phyloP scores from a whole-genome alignment of 2,113 vertebrate genomes.

The Rhineura floridana region DNA sequence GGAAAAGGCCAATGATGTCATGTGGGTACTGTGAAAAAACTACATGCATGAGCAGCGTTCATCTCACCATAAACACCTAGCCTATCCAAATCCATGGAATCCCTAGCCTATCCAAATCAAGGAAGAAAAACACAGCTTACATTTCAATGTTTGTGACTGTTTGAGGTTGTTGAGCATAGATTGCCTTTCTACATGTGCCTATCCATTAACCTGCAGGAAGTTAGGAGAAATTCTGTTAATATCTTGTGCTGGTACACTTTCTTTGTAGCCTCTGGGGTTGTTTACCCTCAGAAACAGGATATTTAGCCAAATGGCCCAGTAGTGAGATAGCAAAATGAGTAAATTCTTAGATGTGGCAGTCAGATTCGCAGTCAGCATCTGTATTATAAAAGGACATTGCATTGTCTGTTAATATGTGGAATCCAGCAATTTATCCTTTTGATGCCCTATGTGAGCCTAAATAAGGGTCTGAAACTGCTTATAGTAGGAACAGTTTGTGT shows the following conservation, averaged over 20 bases:
- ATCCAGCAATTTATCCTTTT: no score
- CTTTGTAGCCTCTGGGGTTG: background rate
- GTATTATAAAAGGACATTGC: no score
- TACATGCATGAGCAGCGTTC: no score
- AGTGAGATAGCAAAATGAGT: constrained; percentile 16
- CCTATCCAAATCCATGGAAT: no score
- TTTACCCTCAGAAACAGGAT: constrained; percentile 46
- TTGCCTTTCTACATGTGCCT: background rate
- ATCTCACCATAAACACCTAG: no score
- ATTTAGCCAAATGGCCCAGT: constrained; percentile 44
- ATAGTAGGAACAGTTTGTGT: no score
- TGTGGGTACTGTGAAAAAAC: no score
- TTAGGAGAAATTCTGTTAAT: background rate
- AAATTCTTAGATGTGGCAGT: constrained; percentile 42
- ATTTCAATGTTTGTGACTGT: background rate
- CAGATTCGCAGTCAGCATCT: no score
- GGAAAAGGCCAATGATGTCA: no score
- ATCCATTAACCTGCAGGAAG: background rate
- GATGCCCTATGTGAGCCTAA: no score
- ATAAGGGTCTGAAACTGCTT: no score
- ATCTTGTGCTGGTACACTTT: background rate
- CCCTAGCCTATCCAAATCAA: background rate
- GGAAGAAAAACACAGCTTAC: background rate
- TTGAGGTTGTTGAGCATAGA: background rate
- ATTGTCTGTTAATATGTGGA: no score